Evolutionary conservation across 2,797 vertebrate genomes (phyloP), one percentile per base, ranked within the genome.

Genomic region (Adrianichthys oophorus): DNA sequence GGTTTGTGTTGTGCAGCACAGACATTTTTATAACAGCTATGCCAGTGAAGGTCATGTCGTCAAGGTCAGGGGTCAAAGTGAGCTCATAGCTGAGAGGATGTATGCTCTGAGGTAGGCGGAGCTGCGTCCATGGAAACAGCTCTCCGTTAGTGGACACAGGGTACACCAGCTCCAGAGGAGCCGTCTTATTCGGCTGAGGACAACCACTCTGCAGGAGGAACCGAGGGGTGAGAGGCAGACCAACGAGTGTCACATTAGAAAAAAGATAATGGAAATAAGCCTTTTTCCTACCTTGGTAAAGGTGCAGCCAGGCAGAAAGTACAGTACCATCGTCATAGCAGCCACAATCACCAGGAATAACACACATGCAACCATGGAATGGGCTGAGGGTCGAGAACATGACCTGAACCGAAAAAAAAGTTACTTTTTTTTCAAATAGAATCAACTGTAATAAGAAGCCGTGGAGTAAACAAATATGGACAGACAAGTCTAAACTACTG

Each of bases 231-330:
- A 12, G 32, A 12, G 32, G 12, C 10, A 13, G 32, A 37, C 12
- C 32, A 37, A 12, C 2, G 32, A 37, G 32, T 3, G 10, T 37
- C 32, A 12, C 8, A 37, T 10, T 37, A 37, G 13, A 12, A 26
- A 32, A 37, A 37, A 6, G 26, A 37, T 32, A 37, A 40, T 6
- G 3, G 37, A 67, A 50, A 2, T 26, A 6, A 52, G 52, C n/a
- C 17, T 18, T 68, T 41, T 42, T 51, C 52, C 65, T 82, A 90
- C 96, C 92, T 92, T 97, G 76, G 96, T 96, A 89, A 98, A 98
- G 46, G 91, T 96, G 85, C 97, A 99, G 62, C 91, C 93, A 54
- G 96, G 96, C 72, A 98, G 78, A 77, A 98, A 88, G 86, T 95
- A 98, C 68, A 98, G 82, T 14, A 93, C 90, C 90, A 95, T 91